Evolutionary conservation across 2,113 vertebrate species (phyloP).

Genomic region (Chaenocephalus aceratus): DNA sequence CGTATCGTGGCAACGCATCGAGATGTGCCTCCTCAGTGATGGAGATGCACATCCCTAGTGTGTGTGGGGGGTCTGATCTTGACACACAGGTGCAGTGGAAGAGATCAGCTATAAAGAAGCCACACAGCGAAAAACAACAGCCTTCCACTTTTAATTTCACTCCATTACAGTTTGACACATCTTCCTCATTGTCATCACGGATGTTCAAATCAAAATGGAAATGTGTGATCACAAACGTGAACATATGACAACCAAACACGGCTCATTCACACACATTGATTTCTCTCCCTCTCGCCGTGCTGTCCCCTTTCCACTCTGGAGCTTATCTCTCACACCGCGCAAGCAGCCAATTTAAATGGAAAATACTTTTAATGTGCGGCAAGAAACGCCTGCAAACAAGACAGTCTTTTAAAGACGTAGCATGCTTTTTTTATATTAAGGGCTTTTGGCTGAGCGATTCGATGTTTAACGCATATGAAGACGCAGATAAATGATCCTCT

Average conservation of each 20-base stretch:
- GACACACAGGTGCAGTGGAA: slow-evolving; percentile 15
- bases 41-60: not conserved
- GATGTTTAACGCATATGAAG: slow-evolving; percentile 69
- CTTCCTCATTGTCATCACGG: slow-evolving; percentile 29
- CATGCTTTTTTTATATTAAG: slow-evolving; percentile 60
- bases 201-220: slow-evolving; percentile 50
- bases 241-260: slow-evolving; percentile 46
- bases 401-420: slow-evolving; percentile 56
- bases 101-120: slow-evolving; percentile 6
- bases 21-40: too few species aligned
- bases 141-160: slow-evolving; percentile 22
- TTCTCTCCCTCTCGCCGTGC: slow-evolving; percentile 29
- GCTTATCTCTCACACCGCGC: slow-evolving; percentile 63
- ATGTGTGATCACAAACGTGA: slow-evolving; percentile 48
- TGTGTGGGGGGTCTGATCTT: slow-evolving; percentile 6
- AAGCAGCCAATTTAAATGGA: slow-evolving; percentile 73
- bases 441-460: slow-evolving; percentile 56
- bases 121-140: slow-evolving; percentile 18
- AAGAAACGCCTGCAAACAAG: slow-evolving; percentile 49
- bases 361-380: slow-evolving; percentile 67
- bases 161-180: slow-evolving; percentile 3
- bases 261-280: slow-evolving; percentile 39
- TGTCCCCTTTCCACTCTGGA: slow-evolving; percentile 44
- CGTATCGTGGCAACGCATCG: too few species aligned
- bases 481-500: slow-evolving; percentile 66